Conservation (phyloP, 2,113 vertebrate genomes). For the Toxotes jaculatrix region DNA sequence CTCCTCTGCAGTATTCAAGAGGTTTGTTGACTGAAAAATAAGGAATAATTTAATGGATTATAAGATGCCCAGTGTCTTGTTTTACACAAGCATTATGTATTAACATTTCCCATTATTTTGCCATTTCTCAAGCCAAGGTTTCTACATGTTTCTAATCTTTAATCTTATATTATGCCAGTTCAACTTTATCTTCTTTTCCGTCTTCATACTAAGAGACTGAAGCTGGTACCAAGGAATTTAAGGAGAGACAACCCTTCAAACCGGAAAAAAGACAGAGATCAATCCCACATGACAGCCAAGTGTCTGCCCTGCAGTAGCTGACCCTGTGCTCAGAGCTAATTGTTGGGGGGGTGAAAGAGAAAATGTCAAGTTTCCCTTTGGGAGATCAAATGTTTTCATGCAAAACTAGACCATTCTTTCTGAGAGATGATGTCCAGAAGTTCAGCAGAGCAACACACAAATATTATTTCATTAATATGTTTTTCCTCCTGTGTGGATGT, state of each 20-base stretch:
- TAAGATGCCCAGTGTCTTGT: not conserved
- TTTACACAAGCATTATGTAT: conserved; percentile 1
- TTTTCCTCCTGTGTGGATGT: not conserved
- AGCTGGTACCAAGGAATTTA: conserved; percentile 19
- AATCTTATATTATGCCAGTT: not conserved
- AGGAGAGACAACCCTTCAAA: conserved; percentile 11
- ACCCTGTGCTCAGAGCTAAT: conserved; percentile 57
- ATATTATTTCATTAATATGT: conserved; percentile 4
- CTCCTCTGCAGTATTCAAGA: not conserved
- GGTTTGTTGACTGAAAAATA: not conserved
- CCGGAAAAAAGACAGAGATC: conserved; percentile 37
- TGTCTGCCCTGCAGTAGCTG: conserved; percentile 65
- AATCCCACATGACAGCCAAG: conserved; percentile 64
- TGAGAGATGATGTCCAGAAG: not conserved
- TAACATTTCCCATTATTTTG: not conserved
- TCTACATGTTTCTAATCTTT: not conserved
- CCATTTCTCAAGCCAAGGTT: not conserved
- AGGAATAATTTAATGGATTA: not conserved
- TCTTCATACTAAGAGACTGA: not conserved
- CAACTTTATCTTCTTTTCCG: not conserved
- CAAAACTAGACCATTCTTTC: not conserved
- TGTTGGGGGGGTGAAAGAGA: conserved; percentile 20
- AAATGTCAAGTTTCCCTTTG: conserved; percentile 28
- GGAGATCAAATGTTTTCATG: conserved; percentile 30
- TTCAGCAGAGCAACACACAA: not conserved